These are phyloP conservation scores for Scolanthus callimorphus DNA, from an alignment of 92 coral and sea anemone species.

Conservation along the genomic window DNA sequence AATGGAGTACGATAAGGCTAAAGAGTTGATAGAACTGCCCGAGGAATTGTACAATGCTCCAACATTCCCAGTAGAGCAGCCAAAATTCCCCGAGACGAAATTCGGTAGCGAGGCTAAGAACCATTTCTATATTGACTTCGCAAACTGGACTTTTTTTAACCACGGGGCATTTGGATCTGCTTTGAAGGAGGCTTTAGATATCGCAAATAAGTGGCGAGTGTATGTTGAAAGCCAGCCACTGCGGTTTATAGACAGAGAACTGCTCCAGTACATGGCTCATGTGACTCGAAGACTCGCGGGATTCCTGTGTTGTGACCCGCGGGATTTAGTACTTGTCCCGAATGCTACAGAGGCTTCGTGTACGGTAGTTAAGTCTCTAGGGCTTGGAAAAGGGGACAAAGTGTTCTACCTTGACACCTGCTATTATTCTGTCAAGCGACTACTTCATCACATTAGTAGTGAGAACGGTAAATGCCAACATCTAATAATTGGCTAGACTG, in stretches of 20 bases:
- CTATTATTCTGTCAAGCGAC: conserved; percentile 58
- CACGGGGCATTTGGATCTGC: conserved; percentile 71
- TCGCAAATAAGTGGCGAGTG: conserved; percentile 48
- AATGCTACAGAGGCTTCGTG: conserved; percentile 52
- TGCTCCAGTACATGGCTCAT: conserved; percentile 40
- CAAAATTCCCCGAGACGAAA: conserved; percentile 20
- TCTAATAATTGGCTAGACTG: no score
- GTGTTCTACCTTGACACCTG: conserved; percentile 56
- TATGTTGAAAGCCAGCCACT: conserved; percentile 54
- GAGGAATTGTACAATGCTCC: conserved; percentile 47
- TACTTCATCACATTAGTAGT: conserved; percentile 21
- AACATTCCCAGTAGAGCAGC: conserved; percentile 33
- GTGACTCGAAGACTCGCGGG: conserved; percentile 56
- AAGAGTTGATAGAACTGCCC: conserved; percentile 19
- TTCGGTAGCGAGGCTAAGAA: conserved; percentile 33
- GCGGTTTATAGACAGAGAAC: conserved; percentile 52
- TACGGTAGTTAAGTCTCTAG: conserved; percentile 48
- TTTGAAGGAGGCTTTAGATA: conserved; percentile 39
- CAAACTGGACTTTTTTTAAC: conserved; percentile 59
- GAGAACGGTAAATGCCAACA: conserved; percentile 49
- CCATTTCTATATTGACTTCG: conserved; percentile 41
- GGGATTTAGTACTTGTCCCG: conserved; percentile 49
- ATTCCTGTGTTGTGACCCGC: conserved; percentile 58
- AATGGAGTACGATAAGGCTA: conserved; percentile 42
- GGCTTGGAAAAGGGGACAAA: conserved; percentile 45